These are phyloP conservation scores for Drosophila biarmipes DNA, from an alignment of 1,140 invertebrate species.

Conservation along the genomic window DNA sequence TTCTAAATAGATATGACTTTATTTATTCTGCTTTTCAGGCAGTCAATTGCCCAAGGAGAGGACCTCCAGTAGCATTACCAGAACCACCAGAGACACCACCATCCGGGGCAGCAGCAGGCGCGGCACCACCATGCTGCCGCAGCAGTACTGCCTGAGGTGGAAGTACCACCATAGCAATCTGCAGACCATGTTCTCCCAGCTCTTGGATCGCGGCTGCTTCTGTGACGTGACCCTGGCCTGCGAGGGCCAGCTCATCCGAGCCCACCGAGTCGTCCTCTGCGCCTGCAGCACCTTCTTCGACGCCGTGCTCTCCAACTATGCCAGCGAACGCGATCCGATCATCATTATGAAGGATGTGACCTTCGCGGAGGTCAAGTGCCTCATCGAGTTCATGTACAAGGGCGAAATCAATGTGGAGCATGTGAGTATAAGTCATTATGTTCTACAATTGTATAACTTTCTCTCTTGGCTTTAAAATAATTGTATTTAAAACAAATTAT, in stretches of 20 bases:
- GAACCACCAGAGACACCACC: slow-evolving; percentile 3
- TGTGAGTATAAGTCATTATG: slow-evolving; percentile 85
- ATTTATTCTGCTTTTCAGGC: not conserved
- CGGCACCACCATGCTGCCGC: slow-evolving; percentile 87
- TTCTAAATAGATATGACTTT: too few relatives aligned
- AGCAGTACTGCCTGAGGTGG: slow-evolving; percentile 96
- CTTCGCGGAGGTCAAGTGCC: slow-evolving; percentile 92
- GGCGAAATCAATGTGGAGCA: slow-evolving; percentile 97
- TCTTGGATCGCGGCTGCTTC: slow-evolving; percentile 94
- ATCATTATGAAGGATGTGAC: slow-evolving; percentile 94
- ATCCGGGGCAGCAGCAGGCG: slow-evolving; percentile 31
- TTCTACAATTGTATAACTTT: not conserved
- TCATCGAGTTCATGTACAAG: slow-evolving; percentile 98
- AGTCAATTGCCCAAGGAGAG: not conserved
- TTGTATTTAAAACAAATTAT: too few relatives aligned
- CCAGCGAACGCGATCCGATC: slow-evolving; percentile 92
- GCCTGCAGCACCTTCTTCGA: slow-evolving; percentile 96
- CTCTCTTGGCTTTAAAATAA: too few relatives aligned
- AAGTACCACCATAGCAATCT: slow-evolving; percentile 96
- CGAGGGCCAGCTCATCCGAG: slow-evolving; percentile 93
- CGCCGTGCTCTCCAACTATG: slow-evolving; percentile 93
- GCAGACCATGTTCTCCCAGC: slow-evolving; percentile 95
- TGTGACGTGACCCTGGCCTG: slow-evolving; percentile 96
- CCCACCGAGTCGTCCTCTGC: slow-evolving; percentile 92
- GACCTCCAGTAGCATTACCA: not conserved